Evolutionary conservation across 2,113 vertebrate genomes (phyloP), one percentile per base, ranked within the genome.

Genomic region (Cinclus cinclus): DNA sequence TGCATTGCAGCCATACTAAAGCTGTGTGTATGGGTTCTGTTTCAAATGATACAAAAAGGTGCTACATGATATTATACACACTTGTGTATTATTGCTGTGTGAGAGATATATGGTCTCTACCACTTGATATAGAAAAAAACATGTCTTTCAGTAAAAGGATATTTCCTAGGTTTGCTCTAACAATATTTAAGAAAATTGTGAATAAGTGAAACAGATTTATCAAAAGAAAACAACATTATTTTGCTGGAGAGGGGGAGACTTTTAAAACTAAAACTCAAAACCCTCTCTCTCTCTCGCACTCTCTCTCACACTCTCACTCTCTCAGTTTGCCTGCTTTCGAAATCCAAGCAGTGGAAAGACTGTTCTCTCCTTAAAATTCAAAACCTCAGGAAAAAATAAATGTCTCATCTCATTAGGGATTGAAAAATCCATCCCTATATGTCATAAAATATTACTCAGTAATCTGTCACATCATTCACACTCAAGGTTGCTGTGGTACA

Each of bases 391-490:
- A 85, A 94, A 33, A 85, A 83, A 56, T 11, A 94, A 82, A 83
- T 15, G 30, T 50, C 83, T 87, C 21, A 85, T 95, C 62, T 69
- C 80, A 90, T 37, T 37, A 37, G 35, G 35, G 35, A 37, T 89
- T 60, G 79, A 94, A 94, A 93, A 96, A 94, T 95, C 86, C 71
- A 86, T 96, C 62, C 82, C 71, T 83, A 96, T 94, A 92, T 94
- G 92, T 94, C 90, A 91, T 77, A 94, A 90, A 96, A 94, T 86
- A 86, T 74, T 95, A 80, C 69, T 73, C 0, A 0, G 24, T 83
- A 94, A 89, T 95, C 82, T 6, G 5, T 88, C 85, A 94, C 47
- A 47, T 75, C 88, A 58, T 80, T 91, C 73, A 59, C 49, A 50
- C 63, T 93, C 65, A 56, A 75, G 37, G n/a, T 68, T 92, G 41